Evolutionary conservation across 1,140 invertebrate genomes (phyloP).

Genomic region (Cyrtorhinus lividipennis): DNA sequence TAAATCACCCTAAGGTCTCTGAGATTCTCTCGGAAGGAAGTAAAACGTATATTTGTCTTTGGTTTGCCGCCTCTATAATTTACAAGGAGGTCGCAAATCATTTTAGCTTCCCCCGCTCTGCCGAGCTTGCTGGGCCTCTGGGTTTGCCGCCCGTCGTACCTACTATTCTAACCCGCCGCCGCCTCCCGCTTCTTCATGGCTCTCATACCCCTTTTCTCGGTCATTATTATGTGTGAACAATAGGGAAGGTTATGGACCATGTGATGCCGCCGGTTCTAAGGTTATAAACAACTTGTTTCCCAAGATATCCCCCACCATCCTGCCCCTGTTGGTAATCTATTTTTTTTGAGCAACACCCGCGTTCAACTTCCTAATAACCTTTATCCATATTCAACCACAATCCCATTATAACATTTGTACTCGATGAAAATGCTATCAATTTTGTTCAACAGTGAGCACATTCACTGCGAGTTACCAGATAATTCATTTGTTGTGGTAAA

Average conservation of each 20-base stretch:
- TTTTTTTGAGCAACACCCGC: too few species aligned
- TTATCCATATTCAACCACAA: too few species aligned
- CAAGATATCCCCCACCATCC: neutral
- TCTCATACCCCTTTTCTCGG: neutral
- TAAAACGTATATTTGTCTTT: conserved; percentile 5
- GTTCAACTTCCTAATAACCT: too few species aligned
- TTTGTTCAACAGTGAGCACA: too few species aligned
- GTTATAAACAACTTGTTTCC: neutral
- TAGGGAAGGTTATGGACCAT: neutral
- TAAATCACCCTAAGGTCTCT: conserved; percentile 3
- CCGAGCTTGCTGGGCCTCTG: too few species aligned
- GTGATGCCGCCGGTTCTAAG: neutral
- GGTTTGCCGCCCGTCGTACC: neutral
- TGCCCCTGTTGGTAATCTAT: too few species aligned
- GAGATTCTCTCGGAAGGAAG: neutral
- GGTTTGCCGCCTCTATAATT: conserved; percentile 5
- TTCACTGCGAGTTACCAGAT: too few species aligned
- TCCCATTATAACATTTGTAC: too few species aligned
- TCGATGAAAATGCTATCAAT: too few species aligned
- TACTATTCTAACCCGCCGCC: too few species aligned
- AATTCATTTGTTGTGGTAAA: too few species aligned
- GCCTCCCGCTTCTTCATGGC: neutral
- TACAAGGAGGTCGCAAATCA: neutral
- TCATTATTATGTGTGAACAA: neutral
- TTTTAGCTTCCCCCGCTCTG: neutral